Percentiles rank a stretch among this genome's conserved stretches.
Conservation (phyloP, 2,113 vertebrate species). For the Amia ocellicauda region DNA sequence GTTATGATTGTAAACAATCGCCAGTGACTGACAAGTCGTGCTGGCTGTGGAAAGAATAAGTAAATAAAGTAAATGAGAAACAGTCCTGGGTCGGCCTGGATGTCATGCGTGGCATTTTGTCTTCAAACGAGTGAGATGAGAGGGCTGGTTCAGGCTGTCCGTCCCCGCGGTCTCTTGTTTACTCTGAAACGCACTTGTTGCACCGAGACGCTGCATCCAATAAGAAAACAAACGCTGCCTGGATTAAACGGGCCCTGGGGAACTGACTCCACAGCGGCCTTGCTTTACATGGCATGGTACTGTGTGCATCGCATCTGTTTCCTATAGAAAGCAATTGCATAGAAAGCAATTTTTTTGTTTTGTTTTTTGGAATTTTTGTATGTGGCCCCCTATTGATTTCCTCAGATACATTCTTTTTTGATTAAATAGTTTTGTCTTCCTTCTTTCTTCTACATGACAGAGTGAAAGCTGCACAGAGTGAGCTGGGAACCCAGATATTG, state of each 20-base stretch:
- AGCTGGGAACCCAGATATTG: constrained; percentile 93
- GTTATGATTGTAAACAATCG: too few relatives aligned
- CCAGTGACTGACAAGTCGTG: too few relatives aligned
- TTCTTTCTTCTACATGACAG: constrained; percentile 54
- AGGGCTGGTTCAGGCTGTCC: constrained; percentile 4
- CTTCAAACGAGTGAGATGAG: constrained; percentile 19
- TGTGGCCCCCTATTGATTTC: too few relatives aligned
- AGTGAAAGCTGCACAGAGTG: constrained; percentile 92
- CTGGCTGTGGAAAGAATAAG: constrained; percentile 29
- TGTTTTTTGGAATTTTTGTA: too few relatives aligned
- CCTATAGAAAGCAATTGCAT: neutral
- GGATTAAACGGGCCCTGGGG: neutral
- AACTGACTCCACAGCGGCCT: too few relatives aligned
- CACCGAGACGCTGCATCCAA: constrained; percentile 24
- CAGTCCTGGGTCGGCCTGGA: constrained; percentile 2
- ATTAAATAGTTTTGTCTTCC: too few relatives aligned
- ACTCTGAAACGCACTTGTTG: constrained; percentile 34
- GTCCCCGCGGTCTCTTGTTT: constrained; percentile 31
- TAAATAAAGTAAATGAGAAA: too few relatives aligned
- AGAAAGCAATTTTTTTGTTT: too few relatives aligned
- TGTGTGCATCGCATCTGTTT: neutral
- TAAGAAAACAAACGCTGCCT: neutral
- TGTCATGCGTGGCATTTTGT: neutral
- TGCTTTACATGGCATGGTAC: neutral
- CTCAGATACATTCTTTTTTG: too few relatives aligned